These are phyloP conservation scores for Cylindroiulus punctatus DNA, from an alignment of 2,888 invertebrate genomes.

Conservation along the genomic window DNA sequence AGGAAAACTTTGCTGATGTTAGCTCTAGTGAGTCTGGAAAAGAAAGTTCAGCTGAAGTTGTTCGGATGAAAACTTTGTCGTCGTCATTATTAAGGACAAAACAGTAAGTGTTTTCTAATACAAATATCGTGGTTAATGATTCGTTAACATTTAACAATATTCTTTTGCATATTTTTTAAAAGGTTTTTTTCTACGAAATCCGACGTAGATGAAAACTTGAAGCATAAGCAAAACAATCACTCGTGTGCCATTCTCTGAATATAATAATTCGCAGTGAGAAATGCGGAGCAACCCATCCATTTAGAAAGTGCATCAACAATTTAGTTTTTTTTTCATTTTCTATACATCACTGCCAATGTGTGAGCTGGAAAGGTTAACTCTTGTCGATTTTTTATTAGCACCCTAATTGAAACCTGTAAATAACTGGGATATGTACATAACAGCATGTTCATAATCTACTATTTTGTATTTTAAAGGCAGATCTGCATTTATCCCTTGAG, in stretches of 20 bases:
- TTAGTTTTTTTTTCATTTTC: background rate
- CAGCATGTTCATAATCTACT: too few species aligned
- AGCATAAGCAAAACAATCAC: background rate
- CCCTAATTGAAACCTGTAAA: too few species aligned
- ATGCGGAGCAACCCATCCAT: background rate
- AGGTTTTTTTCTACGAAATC: background rate
- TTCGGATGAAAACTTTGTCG: background rate
- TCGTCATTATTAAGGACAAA: background rate
- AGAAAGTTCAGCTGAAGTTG: slow-evolving; percentile 3
- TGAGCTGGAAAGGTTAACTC: too few species aligned
- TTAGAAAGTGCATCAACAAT: background rate
- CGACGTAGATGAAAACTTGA: background rate
- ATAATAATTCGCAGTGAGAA: background rate
- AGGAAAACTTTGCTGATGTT: background rate
- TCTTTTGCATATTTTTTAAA: background rate
- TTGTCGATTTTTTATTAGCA: too few species aligned
- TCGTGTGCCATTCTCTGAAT: background rate
- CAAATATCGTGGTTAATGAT: background rate
- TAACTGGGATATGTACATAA: too few species aligned
- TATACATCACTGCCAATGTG: too few species aligned
- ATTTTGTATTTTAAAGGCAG: background rate
- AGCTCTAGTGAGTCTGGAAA: background rate
- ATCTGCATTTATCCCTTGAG: background rate
- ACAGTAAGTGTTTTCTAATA: background rate
- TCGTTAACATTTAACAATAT: background rate